Percentiles rank a stretch among this genome's conserved stretches.
Evolutionary conservation across 2,113 vertebrate species (phyloP).

Genomic region (Pedetes capensis): DNA sequence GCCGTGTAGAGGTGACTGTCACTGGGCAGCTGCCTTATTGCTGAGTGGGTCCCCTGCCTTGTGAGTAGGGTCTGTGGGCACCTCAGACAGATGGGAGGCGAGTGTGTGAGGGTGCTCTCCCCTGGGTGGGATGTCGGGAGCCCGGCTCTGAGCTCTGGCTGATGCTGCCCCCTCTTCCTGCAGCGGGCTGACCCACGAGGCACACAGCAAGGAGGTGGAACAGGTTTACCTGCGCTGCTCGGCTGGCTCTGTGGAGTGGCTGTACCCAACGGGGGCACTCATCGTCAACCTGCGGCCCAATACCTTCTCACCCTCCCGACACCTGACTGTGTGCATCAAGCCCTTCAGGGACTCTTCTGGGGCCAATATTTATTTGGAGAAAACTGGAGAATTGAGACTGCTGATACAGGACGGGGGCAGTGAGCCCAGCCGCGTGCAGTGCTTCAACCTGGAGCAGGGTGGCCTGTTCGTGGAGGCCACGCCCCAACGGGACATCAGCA

Average conservation of each 20-base stretch:
- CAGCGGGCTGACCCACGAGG: conserved; percentile 95
- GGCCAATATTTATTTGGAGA: conserved; percentile 98
- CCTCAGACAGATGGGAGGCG: neutral
- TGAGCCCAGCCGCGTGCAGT: conserved; percentile 86
- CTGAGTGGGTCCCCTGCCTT: no score
- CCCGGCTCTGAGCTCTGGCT: neutral
- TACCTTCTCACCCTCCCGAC: conserved; percentile 85
- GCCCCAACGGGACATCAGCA: conserved; percentile 93
- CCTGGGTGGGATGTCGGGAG: neutral
- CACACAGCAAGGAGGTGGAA: conserved; percentile 95
- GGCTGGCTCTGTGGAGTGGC: conserved; percentile 94
- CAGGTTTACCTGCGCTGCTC: conserved; percentile 98
- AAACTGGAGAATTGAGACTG: conserved; percentile 91
- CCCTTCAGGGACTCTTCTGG: conserved; percentile 90
- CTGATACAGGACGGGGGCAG: conserved; percentile 90
- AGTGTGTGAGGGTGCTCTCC: neutral
- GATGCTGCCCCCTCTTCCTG: neutral
- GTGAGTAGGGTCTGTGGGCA: neutral
- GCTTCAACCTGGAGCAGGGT: conserved; percentile 92
- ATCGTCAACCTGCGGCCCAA: conserved; percentile 97
- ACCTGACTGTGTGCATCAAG: conserved; percentile 95
- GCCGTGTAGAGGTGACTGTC: neutral
- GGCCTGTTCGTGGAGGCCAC: conserved; percentile 96
- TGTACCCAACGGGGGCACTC: conserved; percentile 96
- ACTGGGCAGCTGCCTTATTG: no score